Base-by-base conservation (phyloP, 1,140 invertebrate species). In the Drosophila littoralis region DNA sequence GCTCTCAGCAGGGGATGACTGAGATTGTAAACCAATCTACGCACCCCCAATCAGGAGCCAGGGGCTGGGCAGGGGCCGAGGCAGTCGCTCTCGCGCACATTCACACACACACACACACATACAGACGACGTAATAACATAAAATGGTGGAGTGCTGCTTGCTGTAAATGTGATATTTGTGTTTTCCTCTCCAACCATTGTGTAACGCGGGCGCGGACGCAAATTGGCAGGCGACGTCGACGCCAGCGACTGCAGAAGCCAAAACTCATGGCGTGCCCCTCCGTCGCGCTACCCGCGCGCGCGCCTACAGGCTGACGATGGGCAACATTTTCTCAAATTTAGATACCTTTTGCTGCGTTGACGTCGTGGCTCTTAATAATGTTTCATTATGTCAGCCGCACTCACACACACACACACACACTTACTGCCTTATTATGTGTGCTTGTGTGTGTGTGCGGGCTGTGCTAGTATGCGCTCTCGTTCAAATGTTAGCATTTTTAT, bases 331-430 rank as follows among this genome's bases (percentile, higher is more conserved):
- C 79, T 77, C 86, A 90, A 89, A 90, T 81, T 77, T 82, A 81
- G 76, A 91, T 91, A 91, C 89, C 89, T 91, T 88, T 89, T 91
- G 81, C 82, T 80, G 89, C 89, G 88, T 91, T 91, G 89, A 91
- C 84, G 83, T 88, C 85, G 84, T 91, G 90, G 79, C 90, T 91
- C 90, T 91, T 89, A 91, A 89, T 91, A 91, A 91, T 91, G 82
- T 91, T 91, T 91, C 85, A 91, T 91, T 91, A 91, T 90, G 90
- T 90, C 79, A 89, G 84, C 77, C 76, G 15, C 64, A 77, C 60
- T 38, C 35, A 67, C 55, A 74, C 40, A 45, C 50, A 67, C 40
- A 67, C 10, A 55, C 2, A 28, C 5, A 40, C 12, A 46, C 40
- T 42, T n/a, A 32, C 6, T 50, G 10, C 28, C 22, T 28, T 28